phyloP scores from a whole-genome alignment of 1,140 invertebrate genomes.

The Bombus superbus region DNA sequence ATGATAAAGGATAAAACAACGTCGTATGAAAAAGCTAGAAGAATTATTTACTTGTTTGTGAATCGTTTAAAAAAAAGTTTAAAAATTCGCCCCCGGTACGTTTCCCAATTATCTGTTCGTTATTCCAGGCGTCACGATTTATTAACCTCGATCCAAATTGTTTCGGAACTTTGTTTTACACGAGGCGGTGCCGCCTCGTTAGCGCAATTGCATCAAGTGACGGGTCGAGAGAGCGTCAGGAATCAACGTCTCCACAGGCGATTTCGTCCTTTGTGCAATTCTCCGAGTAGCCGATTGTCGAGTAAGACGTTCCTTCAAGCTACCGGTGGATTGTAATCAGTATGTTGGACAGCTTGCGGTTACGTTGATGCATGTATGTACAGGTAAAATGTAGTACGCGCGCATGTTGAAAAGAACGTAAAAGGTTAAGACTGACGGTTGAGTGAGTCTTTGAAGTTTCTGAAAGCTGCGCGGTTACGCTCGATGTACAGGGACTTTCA shows the following conservation, averaged over 20 bases:
- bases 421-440: constrained; percentile 50
- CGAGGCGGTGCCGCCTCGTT: constrained; percentile 46
- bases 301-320: constrained; percentile 60
- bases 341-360: constrained; percentile 47
- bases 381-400: constrained; percentile 8
- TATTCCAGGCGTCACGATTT: neutral
- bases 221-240: constrained; percentile 12
- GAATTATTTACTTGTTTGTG: neutral
- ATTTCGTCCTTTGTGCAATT: constrained; percentile 63
- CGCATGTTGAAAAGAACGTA: constrained; percentile 54
- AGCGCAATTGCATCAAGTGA: constrained; percentile 48
- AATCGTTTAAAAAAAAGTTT: neutral
- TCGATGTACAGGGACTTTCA: constrained; percentile 54
- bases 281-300: constrained; percentile 61
- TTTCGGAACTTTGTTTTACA: constrained; percentile 30
- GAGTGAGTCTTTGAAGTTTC: constrained; percentile 77
- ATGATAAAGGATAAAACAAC: neutral
- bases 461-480: constrained; percentile 72
- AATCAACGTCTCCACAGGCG: constrained; percentile 46
- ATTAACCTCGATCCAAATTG: constrained; percentile 12
- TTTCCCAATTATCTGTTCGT: neutral
- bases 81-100: neutral
- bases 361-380: neutral
- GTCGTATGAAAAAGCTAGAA: neutral
- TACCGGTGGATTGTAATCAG: constrained; percentile 56